Evolutionary conservation across 2,888 invertebrate species (phyloP).

Genomic region (Yponomeuta malinellus): DNA sequence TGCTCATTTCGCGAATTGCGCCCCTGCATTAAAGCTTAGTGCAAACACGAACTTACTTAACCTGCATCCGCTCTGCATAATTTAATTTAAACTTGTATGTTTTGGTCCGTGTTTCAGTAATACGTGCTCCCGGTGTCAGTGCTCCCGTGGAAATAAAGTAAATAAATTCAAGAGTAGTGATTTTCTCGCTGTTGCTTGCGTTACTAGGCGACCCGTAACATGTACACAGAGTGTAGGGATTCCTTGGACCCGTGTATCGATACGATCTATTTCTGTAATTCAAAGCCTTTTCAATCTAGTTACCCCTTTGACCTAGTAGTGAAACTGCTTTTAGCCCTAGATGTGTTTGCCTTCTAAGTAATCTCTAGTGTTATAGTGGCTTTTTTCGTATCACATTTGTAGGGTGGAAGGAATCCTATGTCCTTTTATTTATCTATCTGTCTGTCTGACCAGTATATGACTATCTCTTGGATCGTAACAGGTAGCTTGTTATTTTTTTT

Average conservation of each 20-base stretch:
- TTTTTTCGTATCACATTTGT: too few species aligned
- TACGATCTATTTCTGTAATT: not conserved
- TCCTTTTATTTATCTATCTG: too few species aligned
- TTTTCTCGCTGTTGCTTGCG: constrained; percentile 12
- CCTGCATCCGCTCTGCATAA: not conserved
- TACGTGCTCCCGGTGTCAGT: constrained; percentile 2
- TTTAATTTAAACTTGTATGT: constrained; percentile 2
- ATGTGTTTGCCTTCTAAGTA: too few species aligned
- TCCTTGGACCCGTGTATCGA: not conserved
- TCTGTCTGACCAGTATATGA: too few species aligned
- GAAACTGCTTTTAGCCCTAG: too few species aligned
- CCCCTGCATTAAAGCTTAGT: not conserved
- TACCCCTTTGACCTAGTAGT: too few species aligned
- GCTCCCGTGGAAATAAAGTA: not conserved
- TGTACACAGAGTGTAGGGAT: constrained; percentile 17
- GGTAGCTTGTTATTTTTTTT: too few species aligned
- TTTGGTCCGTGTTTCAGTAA: not conserved
- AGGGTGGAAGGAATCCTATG: too few species aligned
- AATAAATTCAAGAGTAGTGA: constrained; percentile 7
- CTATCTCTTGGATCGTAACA: too few species aligned
- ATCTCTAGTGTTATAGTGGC: too few species aligned
- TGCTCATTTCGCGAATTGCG: not conserved
- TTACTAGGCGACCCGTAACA: constrained; percentile 17
- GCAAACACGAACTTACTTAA: not conserved
- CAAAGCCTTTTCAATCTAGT: too few species aligned